Base-by-base conservation (phyloP, 2,888 invertebrate genomes). In the Dendrolimus pini region DNA sequence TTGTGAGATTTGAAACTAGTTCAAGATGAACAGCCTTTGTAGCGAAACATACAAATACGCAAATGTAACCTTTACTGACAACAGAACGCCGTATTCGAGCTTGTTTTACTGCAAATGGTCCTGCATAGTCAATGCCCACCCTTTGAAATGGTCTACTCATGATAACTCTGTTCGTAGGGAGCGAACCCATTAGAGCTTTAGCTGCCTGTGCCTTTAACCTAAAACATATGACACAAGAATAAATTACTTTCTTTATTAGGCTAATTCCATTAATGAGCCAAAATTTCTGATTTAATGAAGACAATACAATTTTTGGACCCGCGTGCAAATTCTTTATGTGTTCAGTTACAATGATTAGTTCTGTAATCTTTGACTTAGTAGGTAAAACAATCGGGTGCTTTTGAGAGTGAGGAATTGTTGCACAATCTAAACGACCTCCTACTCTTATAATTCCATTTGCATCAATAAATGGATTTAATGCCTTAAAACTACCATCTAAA, bases 11-110 rank as follows among this genome's bases (percentile, higher is more conserved):
- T 7, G 63, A 62, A 18, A 67, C 62, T 52, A 62, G 63, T 57
- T 67, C 66, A 52, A 67, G 41, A 54, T 66, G 66, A 8, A 65
- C 58, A 10, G 59, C 59, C 55, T 58, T 61, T 7, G 57, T 58
- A n/a, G 64, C 62, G 47, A 63, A 52, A 56, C 64, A 68, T 30
- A 67, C 65, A 58, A 67, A 70, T 41, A 67, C 59, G 53, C 61
- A 62, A 7, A 69, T 56, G 41, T 63, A 68, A 9, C 62, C 62
- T 55, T 69, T 67, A 2, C 61, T 61, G 1, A 66, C 55, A 9
- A 61, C 63, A 55, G 59, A 66, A 1, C 65, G 62, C 42, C 66
- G 55, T 9, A 66, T 65, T 54, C 65, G 62, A 12, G 60, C 57
- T 54, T 65, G 54, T 53, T 58, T 58, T 55, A 61, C 59, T 58